Base-by-base conservation (phyloP, 2,888 invertebrate species). In the Cantharis nigra region DNA sequence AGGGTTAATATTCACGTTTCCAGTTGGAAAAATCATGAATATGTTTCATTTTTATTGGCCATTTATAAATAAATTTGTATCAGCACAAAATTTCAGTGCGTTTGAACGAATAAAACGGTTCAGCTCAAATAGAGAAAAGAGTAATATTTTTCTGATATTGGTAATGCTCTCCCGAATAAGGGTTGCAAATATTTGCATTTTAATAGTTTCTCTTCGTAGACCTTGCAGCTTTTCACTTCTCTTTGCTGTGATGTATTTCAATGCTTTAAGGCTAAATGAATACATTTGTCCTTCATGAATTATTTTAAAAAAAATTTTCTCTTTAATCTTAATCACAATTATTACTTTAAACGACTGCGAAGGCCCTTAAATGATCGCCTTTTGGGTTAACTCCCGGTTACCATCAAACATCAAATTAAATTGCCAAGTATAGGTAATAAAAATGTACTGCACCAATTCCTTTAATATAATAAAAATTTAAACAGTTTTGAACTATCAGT, bases 1-100 rank as follows among this genome's bases (percentile, higher is more conserved):
- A 49, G 80, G 85, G 86, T 86, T 86, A 87, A 87, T 86, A 85
- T 85, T 85, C 85, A 82, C 80, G 84, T 88, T 87, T 87, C 86
- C 87, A 86, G 85, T 85, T 85, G 87, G 85, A 87, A 87, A 87
- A 87, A 88, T 87, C 88, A 89, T 89, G 88, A 89, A 88, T 89
- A 89, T 88, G 87, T 88, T 88, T 88, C 87, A 89, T 88, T 88
- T 88, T 89, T 88, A 88, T 89, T 87, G 88, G 87, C 87, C 88
- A 87, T 88, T 88, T 88, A 87, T 87, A 87, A 85, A 85, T 83
- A 85, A 86, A 86, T 87, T 85, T 85, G 85, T 86, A 85, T 84
- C 85, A 85, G 80, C 80, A 85, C 85, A 83, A 86, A 85, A 85
- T 85, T 84, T 81, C 85, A 84, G 85, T 80, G 81, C 73, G 75